A percentile compares a stretch with the other conserved stretches of the same genome.
Conservation (phyloP, 2,888 invertebrate species). For the Elysia crispata region DNA sequence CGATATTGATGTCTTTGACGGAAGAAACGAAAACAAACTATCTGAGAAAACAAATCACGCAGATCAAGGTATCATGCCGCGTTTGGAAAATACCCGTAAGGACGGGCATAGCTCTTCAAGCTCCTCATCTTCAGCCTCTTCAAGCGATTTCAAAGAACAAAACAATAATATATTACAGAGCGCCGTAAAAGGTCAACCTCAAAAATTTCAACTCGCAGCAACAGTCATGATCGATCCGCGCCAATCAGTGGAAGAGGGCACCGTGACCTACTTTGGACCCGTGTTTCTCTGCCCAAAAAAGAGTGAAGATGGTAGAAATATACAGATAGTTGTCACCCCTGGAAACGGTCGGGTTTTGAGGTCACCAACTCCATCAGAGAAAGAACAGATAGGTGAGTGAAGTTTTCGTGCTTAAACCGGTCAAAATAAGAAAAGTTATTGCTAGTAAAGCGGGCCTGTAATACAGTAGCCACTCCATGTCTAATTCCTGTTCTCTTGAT, state of each 20-base stretch:
- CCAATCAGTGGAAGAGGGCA: background rate
- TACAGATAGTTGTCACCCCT: background rate
- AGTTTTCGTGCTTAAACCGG: background rate
- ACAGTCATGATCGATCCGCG: conserved; percentile 18
- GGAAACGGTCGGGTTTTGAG: background rate
- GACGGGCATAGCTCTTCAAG: background rate
- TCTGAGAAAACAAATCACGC: background rate
- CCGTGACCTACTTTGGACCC: conserved; percentile 25
- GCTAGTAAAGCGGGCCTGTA: too few relatives aligned
- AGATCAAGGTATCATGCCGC: background rate
- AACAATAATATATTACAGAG: too few relatives aligned
- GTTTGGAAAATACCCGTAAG: background rate
- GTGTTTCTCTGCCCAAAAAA: conserved; percentile 17
- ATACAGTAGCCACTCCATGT: too few relatives aligned
- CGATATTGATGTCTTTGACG: background rate
- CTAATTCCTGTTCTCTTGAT: too few relatives aligned
- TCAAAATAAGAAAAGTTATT: too few relatives aligned
- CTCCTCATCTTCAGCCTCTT: conserved; percentile 14
- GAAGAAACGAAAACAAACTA: background rate
- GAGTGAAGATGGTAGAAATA: background rate
- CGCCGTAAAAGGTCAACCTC: too few relatives aligned
- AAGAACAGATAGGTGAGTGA: conserved; percentile 7
- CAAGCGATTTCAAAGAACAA: background rate
- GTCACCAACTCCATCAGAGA: conserved; percentile 27
- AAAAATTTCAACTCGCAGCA: conserved; percentile 18